Percentiles rank a stretch among this genome's conserved stretches.
Evolutionary conservation across 2,797 vertebrate species (phyloP).

Genomic region (Schizopygopsis malacanthus): DNA sequence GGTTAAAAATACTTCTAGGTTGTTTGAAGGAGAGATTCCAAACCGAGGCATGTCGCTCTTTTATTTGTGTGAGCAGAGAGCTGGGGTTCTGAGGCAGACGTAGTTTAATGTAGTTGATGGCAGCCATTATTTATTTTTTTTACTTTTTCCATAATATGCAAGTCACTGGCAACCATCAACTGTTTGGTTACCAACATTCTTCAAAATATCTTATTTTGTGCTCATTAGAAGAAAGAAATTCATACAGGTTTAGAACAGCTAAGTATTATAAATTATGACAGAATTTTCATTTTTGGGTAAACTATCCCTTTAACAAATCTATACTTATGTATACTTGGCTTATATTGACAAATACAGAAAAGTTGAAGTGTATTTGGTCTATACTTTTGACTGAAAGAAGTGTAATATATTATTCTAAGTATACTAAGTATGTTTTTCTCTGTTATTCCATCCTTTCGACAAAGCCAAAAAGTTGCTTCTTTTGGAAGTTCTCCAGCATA

Average conservation of each 20-base stretch:
- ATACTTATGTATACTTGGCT: background rate
- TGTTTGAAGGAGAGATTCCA: conserved; percentile 72
- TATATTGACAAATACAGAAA: background rate
- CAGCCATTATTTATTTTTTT: background rate
- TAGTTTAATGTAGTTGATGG: background rate
- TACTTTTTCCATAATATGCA: background rate
- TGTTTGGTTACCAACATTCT: background rate
- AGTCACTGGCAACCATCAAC: too few relatives aligned
- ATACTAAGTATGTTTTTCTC: background rate
- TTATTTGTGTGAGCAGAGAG: conserved; percentile 49
- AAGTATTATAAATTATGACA: too few relatives aligned
- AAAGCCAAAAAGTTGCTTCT: too few relatives aligned
- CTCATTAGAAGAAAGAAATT: background rate
- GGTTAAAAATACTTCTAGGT: conserved; percentile 76
- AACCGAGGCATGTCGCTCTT: conserved; percentile 54
- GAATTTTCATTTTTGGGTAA: too few relatives aligned
- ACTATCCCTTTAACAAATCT: background rate
- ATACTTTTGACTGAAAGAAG: background rate
- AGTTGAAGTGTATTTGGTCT: background rate
- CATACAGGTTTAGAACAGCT: background rate
- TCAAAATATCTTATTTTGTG: background rate
- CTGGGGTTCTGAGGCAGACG: background rate
- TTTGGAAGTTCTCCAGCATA: background rate
- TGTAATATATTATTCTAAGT: background rate
- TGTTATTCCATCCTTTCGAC: background rate